Evolutionary conservation across 1,140 invertebrate genomes (phyloP), one percentile per base, ranked within the genome.

Genomic region (Pseudomyrmex concolor): DNA sequence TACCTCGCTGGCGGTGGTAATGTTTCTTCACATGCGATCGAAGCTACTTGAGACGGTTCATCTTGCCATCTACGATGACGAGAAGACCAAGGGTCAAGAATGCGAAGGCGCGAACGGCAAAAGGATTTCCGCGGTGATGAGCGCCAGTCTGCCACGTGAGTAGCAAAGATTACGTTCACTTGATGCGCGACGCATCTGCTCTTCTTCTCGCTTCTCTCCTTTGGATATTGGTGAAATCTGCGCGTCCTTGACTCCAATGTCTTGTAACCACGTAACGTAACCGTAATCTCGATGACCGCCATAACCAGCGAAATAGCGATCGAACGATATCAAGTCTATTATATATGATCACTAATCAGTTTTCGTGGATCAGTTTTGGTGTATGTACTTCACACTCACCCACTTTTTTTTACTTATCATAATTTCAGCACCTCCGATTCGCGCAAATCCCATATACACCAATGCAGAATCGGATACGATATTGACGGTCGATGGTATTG

Each of bases 1-100:
- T 19, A 94, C 92, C 7, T 92, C 91, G 2, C 85, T 93, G 0
- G 91, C 91, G 0, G 91, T 93, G 0, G 86, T 93, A 12, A 91
- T 93, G 89, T 89, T 94, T 8, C 91, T 93, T 51, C 92, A 94
- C 77, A 89, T 94, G 86, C 90, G 93, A 17, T 91, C 93, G 2
- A 91, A 89, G 66, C 84, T 94, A 0, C 89, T 94, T 85, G 93
- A 94, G 57, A 89, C 93, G 12, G 88, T 93, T 15, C 86, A 90
- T 13, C 83, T 93, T 45, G 92, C 92, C 22, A 91, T 93, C 34
- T 93, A 93, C 84, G 90, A 91, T 50, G 87, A 90, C 1, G 90
- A 89, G 17, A 92, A 91, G 73, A 74, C 22, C 2, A 90, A 89
- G 45, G 48, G 34, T 2, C 76, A 83, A 7, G 71, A 86, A 8